Conservation (phyloP, 1,140 invertebrate genomes). For the Rhysida immarginata region DNA sequence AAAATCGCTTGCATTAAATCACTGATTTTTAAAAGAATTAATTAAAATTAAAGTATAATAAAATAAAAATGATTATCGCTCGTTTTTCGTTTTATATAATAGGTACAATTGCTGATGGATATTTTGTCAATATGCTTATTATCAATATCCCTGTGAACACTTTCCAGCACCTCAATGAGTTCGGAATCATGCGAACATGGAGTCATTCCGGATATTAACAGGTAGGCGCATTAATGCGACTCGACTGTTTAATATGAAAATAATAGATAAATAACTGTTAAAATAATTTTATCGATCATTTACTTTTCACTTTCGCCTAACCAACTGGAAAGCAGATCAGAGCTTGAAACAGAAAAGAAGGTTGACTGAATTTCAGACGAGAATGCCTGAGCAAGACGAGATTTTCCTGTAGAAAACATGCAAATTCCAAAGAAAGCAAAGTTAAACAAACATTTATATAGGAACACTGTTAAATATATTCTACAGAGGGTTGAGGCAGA, state of each 20-base stretch:
- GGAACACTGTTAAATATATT: too few relatives aligned
- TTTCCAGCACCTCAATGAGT: too few relatives aligned
- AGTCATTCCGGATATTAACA: too few relatives aligned
- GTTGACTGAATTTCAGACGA: conserved; percentile 26
- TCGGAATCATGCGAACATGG: too few relatives aligned
- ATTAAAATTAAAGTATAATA: background rate
- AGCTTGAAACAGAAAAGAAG: conserved; percentile 37
- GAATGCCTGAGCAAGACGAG: background rate
- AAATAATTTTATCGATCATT: conserved; percentile 12
- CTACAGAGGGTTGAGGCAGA: too few relatives aligned
- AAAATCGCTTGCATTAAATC: background rate
- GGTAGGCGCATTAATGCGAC: too few relatives aligned
- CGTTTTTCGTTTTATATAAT: too few relatives aligned
- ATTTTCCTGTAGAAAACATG: conserved; percentile 1
- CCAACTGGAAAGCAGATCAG: conserved; percentile 38
- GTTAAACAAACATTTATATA: too few relatives aligned
- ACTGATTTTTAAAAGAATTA: background rate
- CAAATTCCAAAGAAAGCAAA: too few relatives aligned
- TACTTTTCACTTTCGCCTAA: conserved; percentile 44
- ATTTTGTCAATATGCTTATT: conserved; percentile 6
- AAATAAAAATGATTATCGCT: background rate
- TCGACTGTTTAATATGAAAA: too few relatives aligned
- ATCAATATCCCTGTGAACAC: too few relatives aligned
- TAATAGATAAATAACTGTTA: conserved; percentile 3
- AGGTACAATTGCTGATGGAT: background rate